Base-by-base conservation (phyloP, 2,113 vertebrate genomes). In the Austrofundulus limnaeus region DNA sequence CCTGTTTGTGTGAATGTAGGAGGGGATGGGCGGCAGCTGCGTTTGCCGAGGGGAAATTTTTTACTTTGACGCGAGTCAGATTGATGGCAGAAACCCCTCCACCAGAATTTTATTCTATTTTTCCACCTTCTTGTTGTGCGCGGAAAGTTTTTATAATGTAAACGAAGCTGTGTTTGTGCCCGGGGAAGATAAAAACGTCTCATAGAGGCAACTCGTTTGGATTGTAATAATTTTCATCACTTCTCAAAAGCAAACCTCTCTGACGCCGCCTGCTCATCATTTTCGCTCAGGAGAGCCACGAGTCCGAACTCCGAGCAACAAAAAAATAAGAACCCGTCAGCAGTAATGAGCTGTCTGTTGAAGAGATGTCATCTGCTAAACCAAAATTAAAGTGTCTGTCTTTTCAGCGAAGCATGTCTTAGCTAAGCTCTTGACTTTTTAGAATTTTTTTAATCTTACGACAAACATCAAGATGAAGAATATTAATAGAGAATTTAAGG, bases 41-140 rank as follows among this genome's bases (percentile, higher is more conserved):
- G 49, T 51, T 68, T 65, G 63, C 53, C 12, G 24, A 52, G 37
- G 38, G 49, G 11, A 53, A 38, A 13, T 57, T 69, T 57, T 69
- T 60, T 57, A 72, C 48, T 28, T 60, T 75, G 72, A 77, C 45
- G 60, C 24, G 53, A 77, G 50, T 66, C 57, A 63, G 63, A 80
- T 69, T 74, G 73, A 82, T 80, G 54, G 58, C 56, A 49, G 53
- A 61, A 57, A 45, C 14, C n/a, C 45, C 37, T 46, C 24, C 15
- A 14, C 52, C n/a, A 46, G 21, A 28, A 2, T 54, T 34, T 62
- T 42, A 13, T n/a, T 46, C 1, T 34, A 2, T 34, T 9, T 9
- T 9, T 9, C 31, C 21, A 45, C 20, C 10, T 3, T 63, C 42
- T 20, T 2, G 5, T 63, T 31, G 3, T 34, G 11, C 63, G 49